Conservation (phyloP, 2,888 invertebrate species). For the Nemotelus nigrinus region DNA sequence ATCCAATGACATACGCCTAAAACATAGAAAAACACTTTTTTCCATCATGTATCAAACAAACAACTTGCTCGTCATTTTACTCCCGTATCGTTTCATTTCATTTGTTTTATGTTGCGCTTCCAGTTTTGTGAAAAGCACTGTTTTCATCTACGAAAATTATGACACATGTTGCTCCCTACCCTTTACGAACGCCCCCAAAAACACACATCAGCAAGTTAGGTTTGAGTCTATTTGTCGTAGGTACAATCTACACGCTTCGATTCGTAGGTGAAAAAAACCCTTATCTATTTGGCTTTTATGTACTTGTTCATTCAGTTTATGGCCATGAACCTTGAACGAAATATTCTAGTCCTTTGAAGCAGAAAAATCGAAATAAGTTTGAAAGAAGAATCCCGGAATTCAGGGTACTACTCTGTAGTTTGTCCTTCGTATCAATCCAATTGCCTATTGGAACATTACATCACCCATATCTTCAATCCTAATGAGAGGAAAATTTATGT, state of each 20-base stretch:
- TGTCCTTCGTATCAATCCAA: conserved; percentile 39
- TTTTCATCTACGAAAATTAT: conserved; percentile 38
- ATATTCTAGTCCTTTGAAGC: conserved; percentile 14
- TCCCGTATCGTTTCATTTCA: conserved; percentile 10
- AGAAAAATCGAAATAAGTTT: conserved; percentile 38
- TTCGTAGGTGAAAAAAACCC: conserved; percentile 28
- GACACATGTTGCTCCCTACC: conserved; percentile 36
- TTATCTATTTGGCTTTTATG: conserved; percentile 25
- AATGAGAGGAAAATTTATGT: conserved; percentile 45
- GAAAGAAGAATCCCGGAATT: neutral
- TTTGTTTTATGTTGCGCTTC: conserved; percentile 2
- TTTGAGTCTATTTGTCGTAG: too few species aligned
- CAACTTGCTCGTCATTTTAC: neutral
- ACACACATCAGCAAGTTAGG: neutral
- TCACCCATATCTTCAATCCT: conserved; percentile 44
- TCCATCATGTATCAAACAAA: conserved; percentile 14
- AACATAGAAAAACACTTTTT: neutral
- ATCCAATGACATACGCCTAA: neutral
- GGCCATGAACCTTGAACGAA: conserved; percentile 10
- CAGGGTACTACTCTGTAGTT: neutral
- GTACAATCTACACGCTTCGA: neutral
- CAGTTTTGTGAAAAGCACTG: too few species aligned
- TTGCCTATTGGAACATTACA: conserved; percentile 43
- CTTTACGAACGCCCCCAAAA: neutral
- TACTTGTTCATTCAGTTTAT: conserved; percentile 30